Conservation (phyloP, 2,888 invertebrate genomes). For the Tipula vernalis region DNA sequence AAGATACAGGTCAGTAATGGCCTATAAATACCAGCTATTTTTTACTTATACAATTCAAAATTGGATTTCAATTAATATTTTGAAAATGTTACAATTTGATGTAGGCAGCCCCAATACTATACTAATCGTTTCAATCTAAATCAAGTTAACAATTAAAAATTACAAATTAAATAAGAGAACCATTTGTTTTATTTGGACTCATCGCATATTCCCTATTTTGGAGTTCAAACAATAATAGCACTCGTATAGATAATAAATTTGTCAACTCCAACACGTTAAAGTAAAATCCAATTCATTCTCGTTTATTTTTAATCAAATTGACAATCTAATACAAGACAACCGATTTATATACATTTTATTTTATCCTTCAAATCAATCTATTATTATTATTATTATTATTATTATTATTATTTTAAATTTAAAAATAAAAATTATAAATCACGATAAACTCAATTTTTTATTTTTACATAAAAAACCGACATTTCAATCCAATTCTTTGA, state of each 20-base stretch:
- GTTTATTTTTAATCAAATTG: background rate
- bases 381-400: background rate
- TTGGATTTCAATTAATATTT: no score
- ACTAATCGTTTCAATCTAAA: no score
- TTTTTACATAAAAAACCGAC: background rate
- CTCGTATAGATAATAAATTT: background rate
- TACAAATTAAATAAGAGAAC: no score
- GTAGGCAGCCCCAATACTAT: no score
- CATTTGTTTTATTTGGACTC: background rate
- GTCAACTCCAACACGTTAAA: background rate
- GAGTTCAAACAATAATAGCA: background rate
- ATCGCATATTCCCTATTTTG: background rate
- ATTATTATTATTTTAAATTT: background rate
- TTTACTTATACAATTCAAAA: no score
- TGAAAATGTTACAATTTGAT: no score
- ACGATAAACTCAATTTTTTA: background rate
- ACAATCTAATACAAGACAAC: constrained; percentile 4
- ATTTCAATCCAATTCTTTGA: constrained; percentile 4
- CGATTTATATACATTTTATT: background rate
- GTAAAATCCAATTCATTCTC: background rate
- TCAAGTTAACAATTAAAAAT: no score
- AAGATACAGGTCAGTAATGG: no score
- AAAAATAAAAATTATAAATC: background rate
- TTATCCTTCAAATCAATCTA: constrained; percentile 4
- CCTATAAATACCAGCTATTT: no score